A percentile compares a stretch with the other conserved stretches of the same genome.
Conservation (phyloP, 2,888 invertebrate species). For the Eupeodes luniger region DNA sequence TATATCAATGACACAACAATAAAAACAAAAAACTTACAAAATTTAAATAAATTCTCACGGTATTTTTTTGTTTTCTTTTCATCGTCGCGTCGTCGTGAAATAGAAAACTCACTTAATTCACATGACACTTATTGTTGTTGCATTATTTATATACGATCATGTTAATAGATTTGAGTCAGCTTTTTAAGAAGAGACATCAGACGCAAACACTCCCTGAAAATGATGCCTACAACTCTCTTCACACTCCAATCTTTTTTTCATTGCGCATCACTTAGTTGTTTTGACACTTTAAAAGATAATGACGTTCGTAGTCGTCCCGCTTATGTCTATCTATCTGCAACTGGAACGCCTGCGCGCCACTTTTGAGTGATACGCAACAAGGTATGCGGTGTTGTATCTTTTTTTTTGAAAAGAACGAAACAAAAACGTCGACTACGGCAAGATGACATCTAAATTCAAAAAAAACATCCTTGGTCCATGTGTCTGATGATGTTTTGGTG, state of each 20-base stretch:
- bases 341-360: conserved; percentile 8
- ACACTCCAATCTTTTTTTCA: conserved; percentile 12
- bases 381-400: conserved; percentile 16
- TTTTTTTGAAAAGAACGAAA: not conserved
- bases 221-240: not conserved
- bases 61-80: conserved; percentile 24
- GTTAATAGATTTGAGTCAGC: not conserved
- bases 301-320: conserved; percentile 19
- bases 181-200: too few relatives aligned
- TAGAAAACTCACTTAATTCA: conserved; percentile 29
- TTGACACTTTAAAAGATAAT: conserved; percentile 30
- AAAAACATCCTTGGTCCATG: conserved; percentile 63
- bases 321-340: conserved; percentile 16
- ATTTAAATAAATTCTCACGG: conserved; percentile 73
- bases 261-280: not conserved
- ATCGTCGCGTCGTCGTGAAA: not conserved
- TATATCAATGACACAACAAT: conserved; percentile 48
- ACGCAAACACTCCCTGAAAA: not conserved
- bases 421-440: not conserved
- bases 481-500: conserved; percentile 27
- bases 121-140: conserved; percentile 43
- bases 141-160: conserved; percentile 34
- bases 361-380: conserved; percentile 37
- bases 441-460: conserved; percentile 60
- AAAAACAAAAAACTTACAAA: conserved; percentile 33